These are phyloP conservation scores for Mythimna vitellina DNA, from an alignment of 2,888 invertebrate species.

Conservation along the genomic window DNA sequence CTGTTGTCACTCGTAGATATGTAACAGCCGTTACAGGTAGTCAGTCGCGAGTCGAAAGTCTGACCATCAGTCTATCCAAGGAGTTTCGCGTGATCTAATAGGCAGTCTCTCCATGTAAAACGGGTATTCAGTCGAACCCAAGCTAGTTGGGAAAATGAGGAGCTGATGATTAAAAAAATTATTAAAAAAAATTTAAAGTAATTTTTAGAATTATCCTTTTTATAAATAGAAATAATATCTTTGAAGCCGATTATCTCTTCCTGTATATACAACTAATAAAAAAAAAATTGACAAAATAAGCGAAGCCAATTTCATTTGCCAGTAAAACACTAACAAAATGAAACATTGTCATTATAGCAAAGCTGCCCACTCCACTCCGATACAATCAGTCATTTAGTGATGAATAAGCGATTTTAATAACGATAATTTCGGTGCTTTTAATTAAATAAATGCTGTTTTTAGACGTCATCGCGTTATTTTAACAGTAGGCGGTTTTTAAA, in stretches of 20 bases:
- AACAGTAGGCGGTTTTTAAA: conserved; percentile 48
- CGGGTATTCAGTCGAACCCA: too few relatives aligned
- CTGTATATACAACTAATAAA: not conserved
- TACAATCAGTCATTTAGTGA: conserved; percentile 64
- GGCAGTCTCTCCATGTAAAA: too few relatives aligned
- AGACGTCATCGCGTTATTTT: conserved; percentile 42
- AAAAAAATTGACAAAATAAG: conserved; percentile 16
- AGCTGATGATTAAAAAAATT: too few relatives aligned
- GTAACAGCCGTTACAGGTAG: too few relatives aligned
- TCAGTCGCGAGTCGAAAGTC: too few relatives aligned
- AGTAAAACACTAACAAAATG: conserved; percentile 51
- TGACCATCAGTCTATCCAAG: too few relatives aligned
- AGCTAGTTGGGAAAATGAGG: too few relatives aligned
- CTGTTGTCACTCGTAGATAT: too few relatives aligned
- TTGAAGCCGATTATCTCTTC: not conserved
- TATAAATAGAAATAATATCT: too few relatives aligned
- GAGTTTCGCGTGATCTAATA: too few relatives aligned
- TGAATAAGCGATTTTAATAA: conserved; percentile 60
- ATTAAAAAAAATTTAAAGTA: too few relatives aligned
- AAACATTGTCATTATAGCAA: conserved; percentile 41
- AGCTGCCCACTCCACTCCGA: conserved; percentile 48
- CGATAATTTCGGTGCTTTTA: conserved; percentile 59
- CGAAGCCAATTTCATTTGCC: conserved; percentile 21
- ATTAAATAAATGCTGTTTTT: conserved; percentile 65
- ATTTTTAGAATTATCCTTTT: too few relatives aligned